Conservation (phyloP, 2,888 invertebrate genomes). For the Tinea semifulvella region DNA sequence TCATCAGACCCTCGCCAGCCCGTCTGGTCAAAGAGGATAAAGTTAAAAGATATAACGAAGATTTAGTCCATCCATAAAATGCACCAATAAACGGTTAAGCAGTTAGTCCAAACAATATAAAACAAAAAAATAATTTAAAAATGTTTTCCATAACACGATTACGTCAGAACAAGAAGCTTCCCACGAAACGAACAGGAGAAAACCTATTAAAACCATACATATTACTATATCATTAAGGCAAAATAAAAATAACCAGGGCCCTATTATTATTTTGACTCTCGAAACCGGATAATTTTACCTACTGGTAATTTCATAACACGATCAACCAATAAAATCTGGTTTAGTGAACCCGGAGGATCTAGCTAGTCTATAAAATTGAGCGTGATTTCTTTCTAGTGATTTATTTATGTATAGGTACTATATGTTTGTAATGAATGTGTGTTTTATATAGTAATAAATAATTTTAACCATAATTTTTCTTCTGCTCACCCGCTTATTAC, state of each 20-base stretch:
- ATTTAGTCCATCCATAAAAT: too few species aligned
- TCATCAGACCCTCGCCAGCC: too few species aligned
- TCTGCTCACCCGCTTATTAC: too few species aligned
- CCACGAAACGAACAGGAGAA: slow-evolving; percentile 21
- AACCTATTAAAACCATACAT: slow-evolving; percentile 43
- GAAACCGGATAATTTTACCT: slow-evolving; percentile 38
- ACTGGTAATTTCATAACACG: slow-evolving; percentile 32
- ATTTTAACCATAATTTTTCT: too few species aligned
- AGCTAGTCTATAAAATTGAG: too few species aligned
- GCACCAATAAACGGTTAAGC: neutral
- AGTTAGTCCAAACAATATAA: neutral
- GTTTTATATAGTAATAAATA: too few species aligned
- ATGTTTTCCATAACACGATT: slow-evolving; percentile 8
- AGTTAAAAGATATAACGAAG: too few species aligned
- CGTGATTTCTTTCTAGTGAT: too few species aligned
- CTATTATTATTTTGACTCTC: slow-evolving; percentile 46
- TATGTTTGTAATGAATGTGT: too few species aligned
- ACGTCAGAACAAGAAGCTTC: slow-evolving; percentile 6
- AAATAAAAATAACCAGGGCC: slow-evolving; percentile 41
- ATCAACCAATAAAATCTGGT: slow-evolving; percentile 15
- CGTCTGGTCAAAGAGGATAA: too few species aligned
- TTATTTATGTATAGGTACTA: too few species aligned
- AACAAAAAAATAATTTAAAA: slow-evolving; percentile 3
- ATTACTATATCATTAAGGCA: slow-evolving; percentile 49
- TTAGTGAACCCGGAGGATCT: neutral